Conservation (phyloP, 2,888 invertebrate genomes). For the Scelioninae gen. 1 region DNA sequence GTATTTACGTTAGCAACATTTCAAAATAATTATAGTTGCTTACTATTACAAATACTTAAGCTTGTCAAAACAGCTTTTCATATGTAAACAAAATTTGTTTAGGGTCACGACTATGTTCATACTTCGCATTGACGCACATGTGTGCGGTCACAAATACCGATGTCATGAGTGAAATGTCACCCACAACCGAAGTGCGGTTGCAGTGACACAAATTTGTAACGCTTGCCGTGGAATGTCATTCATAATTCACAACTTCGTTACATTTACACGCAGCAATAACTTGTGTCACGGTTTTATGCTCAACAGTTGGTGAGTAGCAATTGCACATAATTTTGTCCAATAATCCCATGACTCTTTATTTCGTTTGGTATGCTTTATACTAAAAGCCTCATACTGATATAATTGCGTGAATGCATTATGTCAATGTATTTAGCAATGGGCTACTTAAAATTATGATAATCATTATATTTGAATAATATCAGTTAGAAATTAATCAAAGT, state of each 20-base stretch:
- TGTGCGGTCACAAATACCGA: constrained; percentile 20
- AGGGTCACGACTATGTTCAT: neutral
- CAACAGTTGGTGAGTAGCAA: constrained; percentile 44
- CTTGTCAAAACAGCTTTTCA: constrained; percentile 10
- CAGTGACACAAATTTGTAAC: constrained; percentile 53
- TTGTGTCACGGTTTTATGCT: constrained; percentile 30
- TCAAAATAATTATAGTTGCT: constrained; percentile 6
- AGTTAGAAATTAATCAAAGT: too few relatives aligned
- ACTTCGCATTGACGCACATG: neutral
- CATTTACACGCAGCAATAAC: constrained; percentile 51
- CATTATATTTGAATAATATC: too few relatives aligned
- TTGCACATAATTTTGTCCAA: constrained; percentile 28
- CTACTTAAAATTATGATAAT: too few relatives aligned
- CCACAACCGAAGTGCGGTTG: constrained; percentile 10
- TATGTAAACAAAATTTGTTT: constrained; percentile 31
- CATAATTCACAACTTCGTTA: constrained; percentile 61
- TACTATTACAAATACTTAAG: constrained; percentile 1
- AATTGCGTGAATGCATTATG: too few relatives aligned
- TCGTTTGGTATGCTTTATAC: constrained; percentile 19
- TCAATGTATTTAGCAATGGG: too few relatives aligned
- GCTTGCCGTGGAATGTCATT: constrained; percentile 49
- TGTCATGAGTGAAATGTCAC: constrained; percentile 38
- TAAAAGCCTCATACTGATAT: constrained; percentile 1
- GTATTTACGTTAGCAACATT: neutral
- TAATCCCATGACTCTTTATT: constrained; percentile 34